Evolutionary conservation across 2,888 invertebrate species (phyloP), one percentile per base, ranked within the genome.

Genomic region (Limnephilus marmoratus): DNA sequence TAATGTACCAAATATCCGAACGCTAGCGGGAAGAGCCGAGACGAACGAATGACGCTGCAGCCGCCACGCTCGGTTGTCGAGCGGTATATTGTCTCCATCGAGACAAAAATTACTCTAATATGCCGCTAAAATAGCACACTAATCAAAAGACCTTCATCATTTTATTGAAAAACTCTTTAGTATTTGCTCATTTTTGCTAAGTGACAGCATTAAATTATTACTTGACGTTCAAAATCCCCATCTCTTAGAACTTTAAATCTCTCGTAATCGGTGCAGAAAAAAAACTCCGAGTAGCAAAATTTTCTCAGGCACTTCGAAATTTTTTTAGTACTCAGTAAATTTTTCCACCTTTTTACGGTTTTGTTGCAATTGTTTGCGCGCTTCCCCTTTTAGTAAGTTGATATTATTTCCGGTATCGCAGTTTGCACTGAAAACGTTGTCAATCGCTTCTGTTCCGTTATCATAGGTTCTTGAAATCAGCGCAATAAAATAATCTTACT

Each of bases 1-100:
- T 29, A 86, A 86, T n/a, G 24, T 12, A 45, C 86, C 7, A 45
- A 29, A 45, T 86, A 29, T 85, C 45, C 86, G 86, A 86, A 45
- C n/a, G 86, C 45, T 49, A 29, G 45, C 86, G 86, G 49, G 86
- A 86, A 86, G 86, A 86, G 45, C 86, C 86, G 86, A 86, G 86
- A 86, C 45, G 45, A 29, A 86, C 86, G 86, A 86, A 86, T 86
- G 45, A 24, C 86, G 29, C 86, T 41, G 49, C 45, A 86, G 29
- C 86, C 86, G 86, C 29, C 86, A 86, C 86, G 29, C n/a, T 86
- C 45, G 86, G 86, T 86, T 45, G n/a, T 45, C 45, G 86, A 86
- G 86, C 86, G 86, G 86, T 49, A 41, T 29, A 41, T 15, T 24
- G 45, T 29, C 86, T 83, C 49, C 15, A 86, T 45, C 86, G 45